Evolutionary conservation across 2,888 invertebrate species (phyloP).

Genomic region (Acleris emargana): DNA sequence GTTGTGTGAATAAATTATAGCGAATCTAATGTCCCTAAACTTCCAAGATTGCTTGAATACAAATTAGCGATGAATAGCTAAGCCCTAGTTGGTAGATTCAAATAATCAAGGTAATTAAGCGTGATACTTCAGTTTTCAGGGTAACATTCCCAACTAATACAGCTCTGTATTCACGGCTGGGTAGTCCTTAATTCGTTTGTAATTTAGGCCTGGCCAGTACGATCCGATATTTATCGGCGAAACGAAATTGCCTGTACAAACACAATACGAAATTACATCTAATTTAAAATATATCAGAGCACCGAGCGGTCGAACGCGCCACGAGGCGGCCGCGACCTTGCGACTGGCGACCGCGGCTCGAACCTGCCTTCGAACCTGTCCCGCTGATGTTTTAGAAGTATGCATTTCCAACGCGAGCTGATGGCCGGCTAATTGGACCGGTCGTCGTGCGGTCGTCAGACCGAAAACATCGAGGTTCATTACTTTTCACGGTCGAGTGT

Average conservation of each 20-base stretch:
- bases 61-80: constrained; percentile 31
- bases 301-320: constrained; percentile 18
- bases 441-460: not conserved
- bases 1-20: constrained; percentile 23
- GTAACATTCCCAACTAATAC: not conserved
- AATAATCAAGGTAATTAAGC: not conserved
- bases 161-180: constrained; percentile 14
- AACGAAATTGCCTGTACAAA: constrained; percentile 26
- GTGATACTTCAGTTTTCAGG: not conserved
- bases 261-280: constrained; percentile 20
- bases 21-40: constrained; percentile 21
- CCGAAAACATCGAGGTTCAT: constrained; percentile 8
- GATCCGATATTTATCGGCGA: constrained; percentile 25
- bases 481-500: constrained; percentile 16
- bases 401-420: constrained; percentile 14
- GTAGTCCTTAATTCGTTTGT: constrained; percentile 26
- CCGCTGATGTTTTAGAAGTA: constrained; percentile 8
- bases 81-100: not conserved
- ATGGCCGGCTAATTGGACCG: constrained; percentile 15
- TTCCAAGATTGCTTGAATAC: constrained; percentile 26
- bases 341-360: constrained; percentile 23
- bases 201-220: constrained; percentile 14
- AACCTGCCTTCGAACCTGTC: constrained; percentile 11
- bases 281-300: constrained; percentile 30
- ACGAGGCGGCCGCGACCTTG: constrained; percentile 27